phyloP scores from a whole-genome alignment of 2,797 vertebrate genomes.

The Podargus strigoides region DNA sequence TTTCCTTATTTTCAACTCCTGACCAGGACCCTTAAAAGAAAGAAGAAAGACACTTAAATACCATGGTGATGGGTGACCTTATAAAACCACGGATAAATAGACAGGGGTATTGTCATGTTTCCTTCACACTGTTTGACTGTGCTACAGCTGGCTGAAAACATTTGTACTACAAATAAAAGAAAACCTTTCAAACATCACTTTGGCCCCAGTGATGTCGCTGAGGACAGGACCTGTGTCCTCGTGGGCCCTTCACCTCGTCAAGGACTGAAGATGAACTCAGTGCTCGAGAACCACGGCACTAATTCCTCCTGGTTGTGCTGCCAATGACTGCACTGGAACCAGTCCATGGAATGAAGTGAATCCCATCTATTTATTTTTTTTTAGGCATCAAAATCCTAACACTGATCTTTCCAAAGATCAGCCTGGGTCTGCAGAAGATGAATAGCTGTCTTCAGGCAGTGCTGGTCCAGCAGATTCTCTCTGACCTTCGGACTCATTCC shows the following conservation, averaged over 20 bases:
- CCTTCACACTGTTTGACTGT: background rate
- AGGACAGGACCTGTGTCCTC: background rate
- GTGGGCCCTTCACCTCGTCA: background rate
- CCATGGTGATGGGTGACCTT: conserved; percentile 49
- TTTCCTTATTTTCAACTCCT: conserved; percentile 39
- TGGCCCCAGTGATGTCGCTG: background rate
- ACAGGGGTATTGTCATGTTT: conserved; percentile 13
- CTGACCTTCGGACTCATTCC: conserved; percentile 53
- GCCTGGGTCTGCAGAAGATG: background rate
- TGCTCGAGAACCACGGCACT: background rate
- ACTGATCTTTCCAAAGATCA: conserved; percentile 41
- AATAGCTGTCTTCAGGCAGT: conserved; percentile 43
- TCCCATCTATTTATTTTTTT: background rate
- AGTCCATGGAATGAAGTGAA: conserved; percentile 1
- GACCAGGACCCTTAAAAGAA: conserved; percentile 29
- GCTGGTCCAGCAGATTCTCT: background rate
- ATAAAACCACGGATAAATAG: conserved; percentile 38
- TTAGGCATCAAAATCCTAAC: conserved; percentile 5
- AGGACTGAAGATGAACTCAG: background rate
- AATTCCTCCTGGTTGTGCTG: background rate
- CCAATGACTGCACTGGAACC: background rate
- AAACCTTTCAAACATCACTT: conserved; percentile 25
- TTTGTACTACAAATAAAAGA: conserved; percentile 54
- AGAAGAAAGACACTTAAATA: conserved; percentile 50
- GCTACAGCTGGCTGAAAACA: conserved; percentile 32